Percentiles rank a stretch among this genome's conserved stretches.
Conservation (phyloP, 2,113 vertebrate genomes). For the Cardinalis cardinalis region DNA sequence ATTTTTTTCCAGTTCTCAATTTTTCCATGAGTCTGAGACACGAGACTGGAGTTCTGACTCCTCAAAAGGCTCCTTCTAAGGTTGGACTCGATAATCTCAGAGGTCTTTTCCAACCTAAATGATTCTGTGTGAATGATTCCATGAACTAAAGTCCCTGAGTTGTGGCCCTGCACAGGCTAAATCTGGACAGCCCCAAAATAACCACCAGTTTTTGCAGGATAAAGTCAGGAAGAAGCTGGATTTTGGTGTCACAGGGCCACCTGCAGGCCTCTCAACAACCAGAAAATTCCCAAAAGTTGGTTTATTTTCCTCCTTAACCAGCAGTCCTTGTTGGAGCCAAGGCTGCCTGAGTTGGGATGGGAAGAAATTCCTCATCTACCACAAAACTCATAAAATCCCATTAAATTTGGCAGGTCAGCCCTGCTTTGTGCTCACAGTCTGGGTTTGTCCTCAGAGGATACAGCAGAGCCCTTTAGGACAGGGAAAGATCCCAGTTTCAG, state of each 20-base stretch:
- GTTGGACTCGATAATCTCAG: background rate
- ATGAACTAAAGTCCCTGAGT: background rate
- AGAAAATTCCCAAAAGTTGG: background rate
- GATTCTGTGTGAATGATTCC: background rate
- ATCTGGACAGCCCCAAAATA: background rate
- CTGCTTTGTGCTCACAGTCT: background rate
- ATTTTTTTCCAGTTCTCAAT: background rate
- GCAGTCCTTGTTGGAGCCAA: background rate
- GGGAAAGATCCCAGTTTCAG: background rate
- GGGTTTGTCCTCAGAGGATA: background rate
- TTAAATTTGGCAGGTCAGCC: background rate
- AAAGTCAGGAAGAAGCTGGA: background rate
- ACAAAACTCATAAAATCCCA: background rate
- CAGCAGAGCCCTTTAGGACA: background rate
- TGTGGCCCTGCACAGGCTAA: background rate
- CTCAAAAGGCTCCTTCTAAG: background rate
- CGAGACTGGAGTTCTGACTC: background rate
- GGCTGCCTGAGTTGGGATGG: background rate
- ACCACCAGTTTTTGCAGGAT: background rate
- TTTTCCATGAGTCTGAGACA: background rate
- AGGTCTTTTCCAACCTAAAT: background rate
- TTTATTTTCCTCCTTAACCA: background rate
- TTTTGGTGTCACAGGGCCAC: conserved; percentile 32
- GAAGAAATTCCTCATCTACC: conserved; percentile 13
- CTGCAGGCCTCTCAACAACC: conserved; percentile 2